Conservation (phyloP, 2,113 vertebrate genomes). For the Lycocorax pyrrhopterus region DNA sequence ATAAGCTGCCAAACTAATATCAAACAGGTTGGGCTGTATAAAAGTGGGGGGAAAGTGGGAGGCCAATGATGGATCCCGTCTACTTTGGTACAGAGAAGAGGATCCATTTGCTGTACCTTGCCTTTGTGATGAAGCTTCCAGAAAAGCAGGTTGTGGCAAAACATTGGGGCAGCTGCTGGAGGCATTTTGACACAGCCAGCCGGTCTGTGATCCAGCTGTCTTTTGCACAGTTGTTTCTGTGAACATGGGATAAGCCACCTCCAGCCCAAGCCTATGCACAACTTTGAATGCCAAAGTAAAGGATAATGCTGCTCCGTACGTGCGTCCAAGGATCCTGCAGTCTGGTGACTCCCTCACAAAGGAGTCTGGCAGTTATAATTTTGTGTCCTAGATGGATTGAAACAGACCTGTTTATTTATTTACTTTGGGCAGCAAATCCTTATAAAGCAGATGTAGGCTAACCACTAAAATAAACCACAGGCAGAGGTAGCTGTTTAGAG, state of each 20-base stretch:
- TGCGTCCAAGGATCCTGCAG: background rate
- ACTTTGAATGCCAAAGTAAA: background rate
- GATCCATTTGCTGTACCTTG: background rate
- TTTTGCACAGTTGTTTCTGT: background rate
- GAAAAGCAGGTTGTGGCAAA: background rate
- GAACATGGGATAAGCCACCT: fast-evolving
- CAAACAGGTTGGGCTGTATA: background rate
- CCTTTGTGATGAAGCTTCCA: background rate
- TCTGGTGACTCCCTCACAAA: background rate
- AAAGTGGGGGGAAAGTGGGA: background rate
- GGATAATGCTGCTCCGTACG: fast-evolving
- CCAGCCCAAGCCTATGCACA: background rate
- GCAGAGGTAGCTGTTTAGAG: background rate
- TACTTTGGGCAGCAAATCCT: background rate
- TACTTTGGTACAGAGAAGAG: background rate
- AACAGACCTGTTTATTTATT: background rate
- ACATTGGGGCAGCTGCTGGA: background rate
- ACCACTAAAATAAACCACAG: background rate
- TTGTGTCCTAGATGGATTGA: background rate
- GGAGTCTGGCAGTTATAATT: background rate
- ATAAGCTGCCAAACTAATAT: background rate
- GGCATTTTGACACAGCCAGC: background rate
- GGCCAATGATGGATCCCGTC: background rate
- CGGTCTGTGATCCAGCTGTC: background rate
- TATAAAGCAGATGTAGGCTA: background rate